Evolutionary conservation across 2,797 vertebrate genomes (phyloP), one percentile per base, ranked within the genome.

Genomic region (Sarcophilus harrisii): DNA sequence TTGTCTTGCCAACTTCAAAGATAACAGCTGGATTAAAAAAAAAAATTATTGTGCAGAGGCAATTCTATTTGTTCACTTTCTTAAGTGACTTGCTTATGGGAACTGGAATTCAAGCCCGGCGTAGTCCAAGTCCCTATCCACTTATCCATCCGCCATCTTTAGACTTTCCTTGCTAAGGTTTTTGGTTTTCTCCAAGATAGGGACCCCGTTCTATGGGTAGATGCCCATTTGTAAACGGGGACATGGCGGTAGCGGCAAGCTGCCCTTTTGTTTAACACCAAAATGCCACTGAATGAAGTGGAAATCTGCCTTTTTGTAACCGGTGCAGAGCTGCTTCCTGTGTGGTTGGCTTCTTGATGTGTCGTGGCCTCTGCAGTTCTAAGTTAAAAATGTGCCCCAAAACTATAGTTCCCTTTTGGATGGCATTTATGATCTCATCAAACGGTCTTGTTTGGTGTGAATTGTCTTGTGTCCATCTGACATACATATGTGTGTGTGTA

Each of bases 281-380:
- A 12, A 49, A 45, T 27, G 24, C 73, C 73, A 49, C 38, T 11
- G 24, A 27, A 10, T 8, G 45, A 27, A 27, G 73, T 49, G 38
- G 73, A 49, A 49, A 87, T 38, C 73, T 1, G 13, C 38, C 38
- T 38, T 81, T 81, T 81, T 38, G 45, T 1, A 49, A 21, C 38
- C 27, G 10, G 24, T 8, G 94, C 52, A 52, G 59, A 91, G 92
- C n/a, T 13, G 91, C 49, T 95, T 96, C 14, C 91, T 94, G 27
- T 38, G 62, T 95, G 90, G 95, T 95, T 94, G 90, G 58, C 94
- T 91, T 91, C 29, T 92, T 95, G 73, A 49, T 91, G 38, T 27
- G 10, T 92, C 94, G 87, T 94, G n/a, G 3, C 14, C 59, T 92
- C 90, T 93, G 66, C 58, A 89, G 90, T 93, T 94, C 73, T 30